A percentile compares a stretch with the other conserved stretches of the same genome.
Evolutionary conservation across 2,888 invertebrate species (phyloP).

Genomic region (Eupithecia abbreviata): DNA sequence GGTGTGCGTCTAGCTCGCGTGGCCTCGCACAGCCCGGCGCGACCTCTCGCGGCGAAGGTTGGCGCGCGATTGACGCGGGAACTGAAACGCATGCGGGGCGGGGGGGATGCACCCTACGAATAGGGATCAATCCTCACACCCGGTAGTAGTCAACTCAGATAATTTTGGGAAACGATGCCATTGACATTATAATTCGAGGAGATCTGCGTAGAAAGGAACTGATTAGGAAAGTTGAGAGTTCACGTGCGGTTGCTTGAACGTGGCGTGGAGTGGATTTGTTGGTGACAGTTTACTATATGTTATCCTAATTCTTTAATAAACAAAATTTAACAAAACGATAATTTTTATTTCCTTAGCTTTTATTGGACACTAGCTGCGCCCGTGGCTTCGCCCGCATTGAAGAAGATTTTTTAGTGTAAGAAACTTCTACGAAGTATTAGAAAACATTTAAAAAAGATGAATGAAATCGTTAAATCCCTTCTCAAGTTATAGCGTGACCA

Average conservation of each 20-base stretch:
- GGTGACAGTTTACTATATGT: not conserved
- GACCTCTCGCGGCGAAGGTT: slow-evolving; percentile 80
- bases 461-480: too few species aligned
- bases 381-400: too few species aligned
- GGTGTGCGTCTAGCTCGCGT: slow-evolving; percentile 68
- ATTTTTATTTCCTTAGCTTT: not conserved
- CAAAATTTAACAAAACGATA: not conserved
- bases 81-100: slow-evolving; percentile 59
- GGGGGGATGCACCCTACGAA: slow-evolving; percentile 75
- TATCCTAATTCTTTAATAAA: not conserved
- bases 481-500: too few species aligned
- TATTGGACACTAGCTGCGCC: not conserved
- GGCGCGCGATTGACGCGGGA: slow-evolving; percentile 77
- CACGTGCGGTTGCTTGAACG: not conserved
- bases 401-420: too few species aligned
- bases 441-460: too few species aligned
- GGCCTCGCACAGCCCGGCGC: slow-evolving; percentile 61
- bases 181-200: slow-evolving; percentile 52
- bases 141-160: slow-evolving; percentile 53
- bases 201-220: slow-evolving; percentile 39
- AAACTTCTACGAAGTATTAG: too few species aligned
- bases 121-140: slow-evolving; percentile 63
- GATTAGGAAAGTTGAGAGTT: slow-evolving; percentile 40
- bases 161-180: slow-evolving; percentile 59
- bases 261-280: slow-evolving; percentile 8